phyloP scores from a whole-genome alignment of 2,888 invertebrate species.

The Caenorhabditis sp. region DNA sequence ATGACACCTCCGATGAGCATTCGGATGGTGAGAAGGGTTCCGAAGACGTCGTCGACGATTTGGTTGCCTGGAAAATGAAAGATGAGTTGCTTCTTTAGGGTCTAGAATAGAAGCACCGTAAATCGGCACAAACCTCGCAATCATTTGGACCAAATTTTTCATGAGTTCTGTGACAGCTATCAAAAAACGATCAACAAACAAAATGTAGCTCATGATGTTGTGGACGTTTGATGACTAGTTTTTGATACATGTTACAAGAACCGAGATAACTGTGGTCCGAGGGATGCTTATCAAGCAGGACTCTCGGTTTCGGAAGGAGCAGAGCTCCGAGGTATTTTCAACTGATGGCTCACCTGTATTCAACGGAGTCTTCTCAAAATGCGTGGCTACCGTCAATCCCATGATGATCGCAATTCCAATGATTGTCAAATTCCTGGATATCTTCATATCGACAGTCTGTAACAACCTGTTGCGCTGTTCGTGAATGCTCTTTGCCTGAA shows the following conservation, averaged over 20 bases:
- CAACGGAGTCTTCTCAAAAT: conserved; percentile 69
- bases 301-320: too few relatives aligned
- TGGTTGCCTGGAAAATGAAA: conserved; percentile 28
- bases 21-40: conserved; percentile 77
- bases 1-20: conserved; percentile 84
- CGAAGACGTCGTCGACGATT: conserved; percentile 75
- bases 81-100: too few relatives aligned
- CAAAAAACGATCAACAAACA: too few relatives aligned
- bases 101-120: too few relatives aligned
- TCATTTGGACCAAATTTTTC: too few relatives aligned
- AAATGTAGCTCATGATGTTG: too few relatives aligned
- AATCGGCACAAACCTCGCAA: too few relatives aligned
- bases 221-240: too few relatives aligned
- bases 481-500: conserved; percentile 47
- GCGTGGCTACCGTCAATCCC: conserved; percentile 74
- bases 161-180: too few relatives aligned
- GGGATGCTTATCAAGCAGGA: too few relatives aligned
- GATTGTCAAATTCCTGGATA: conserved; percentile 77
- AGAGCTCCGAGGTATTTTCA: not conserved
- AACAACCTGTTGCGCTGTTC: conserved; percentile 23
- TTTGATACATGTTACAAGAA: too few relatives aligned
- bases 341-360: conserved; percentile 58
- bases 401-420: conserved; percentile 77
- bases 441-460: conserved; percentile 66
- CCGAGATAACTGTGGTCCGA: not conserved